Percentiles rank a stretch among this genome's conserved stretches.
Evolutionary conservation across 2,113 vertebrate species (phyloP).

Genomic region (Variabilichromis moorii): DNA sequence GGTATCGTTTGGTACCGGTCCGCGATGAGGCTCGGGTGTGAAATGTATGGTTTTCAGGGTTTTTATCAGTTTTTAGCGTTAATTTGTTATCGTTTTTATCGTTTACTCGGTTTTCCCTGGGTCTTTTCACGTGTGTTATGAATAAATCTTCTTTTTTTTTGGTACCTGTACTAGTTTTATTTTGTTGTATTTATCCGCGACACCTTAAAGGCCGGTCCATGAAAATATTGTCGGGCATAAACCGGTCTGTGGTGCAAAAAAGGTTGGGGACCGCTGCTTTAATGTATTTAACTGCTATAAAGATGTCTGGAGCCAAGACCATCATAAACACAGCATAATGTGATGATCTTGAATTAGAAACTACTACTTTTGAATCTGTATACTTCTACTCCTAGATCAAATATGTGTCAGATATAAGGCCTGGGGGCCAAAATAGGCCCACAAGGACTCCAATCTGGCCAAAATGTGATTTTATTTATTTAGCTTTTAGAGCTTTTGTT

Average conservation of each 20-base stretch:
- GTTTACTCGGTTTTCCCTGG: no score
- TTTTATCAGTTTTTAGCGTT: rapidly evolving
- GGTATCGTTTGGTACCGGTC: rapidly evolving
- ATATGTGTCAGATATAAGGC: not conserved
- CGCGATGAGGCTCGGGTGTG: rapidly evolving
- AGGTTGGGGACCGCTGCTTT: rapidly evolving
- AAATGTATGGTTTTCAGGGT: rapidly evolving
- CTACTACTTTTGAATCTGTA: not conserved
- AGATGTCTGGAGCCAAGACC: rapidly evolving
- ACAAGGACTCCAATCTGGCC: not conserved
- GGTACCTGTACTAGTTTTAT: rapidly evolving
- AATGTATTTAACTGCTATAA: not conserved
- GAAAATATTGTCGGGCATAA: no score
- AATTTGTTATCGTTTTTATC: rapidly evolving
- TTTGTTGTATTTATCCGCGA: no score
- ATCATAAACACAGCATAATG: not conserved
- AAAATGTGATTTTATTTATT: not conserved
- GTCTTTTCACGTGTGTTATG: no score
- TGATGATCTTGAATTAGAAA: not conserved
- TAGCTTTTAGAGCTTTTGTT: not conserved
- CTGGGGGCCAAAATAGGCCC: not conserved
- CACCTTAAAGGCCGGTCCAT: rapidly evolving
- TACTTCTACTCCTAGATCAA: not conserved
- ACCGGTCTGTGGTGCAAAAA: rapidly evolving
- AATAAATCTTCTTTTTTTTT: rapidly evolving